Percentiles rank a stretch among this genome's conserved stretches.
phyloP scores from a whole-genome alignment of 1,140 invertebrate species.

The Macrobrachium rosenbergii region DNA sequence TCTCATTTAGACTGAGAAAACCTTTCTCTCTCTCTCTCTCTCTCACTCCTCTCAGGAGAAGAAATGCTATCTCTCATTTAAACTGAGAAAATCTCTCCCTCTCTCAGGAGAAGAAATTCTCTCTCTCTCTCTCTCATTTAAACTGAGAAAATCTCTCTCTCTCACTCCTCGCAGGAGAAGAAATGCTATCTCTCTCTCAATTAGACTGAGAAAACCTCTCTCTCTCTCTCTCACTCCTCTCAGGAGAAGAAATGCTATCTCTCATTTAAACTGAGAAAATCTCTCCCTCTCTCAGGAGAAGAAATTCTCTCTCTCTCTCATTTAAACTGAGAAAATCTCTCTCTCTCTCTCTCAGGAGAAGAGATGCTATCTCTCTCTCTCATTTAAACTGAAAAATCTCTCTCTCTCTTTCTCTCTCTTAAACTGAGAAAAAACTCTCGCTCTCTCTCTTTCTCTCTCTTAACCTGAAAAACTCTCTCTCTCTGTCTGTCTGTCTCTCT shows the following conservation, averaged over 20 bases:
- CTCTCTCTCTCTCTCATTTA: too few relatives aligned
- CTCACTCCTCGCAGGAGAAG: not conserved
- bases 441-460: not conserved
- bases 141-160: too few relatives aligned
- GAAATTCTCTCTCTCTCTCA: too few relatives aligned
- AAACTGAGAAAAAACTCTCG: not conserved
- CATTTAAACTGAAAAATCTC: not conserved
- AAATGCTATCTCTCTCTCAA: not conserved
- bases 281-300: constrained; percentile 14
- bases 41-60: not conserved
- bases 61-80: not conserved
- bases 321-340: too few relatives aligned
- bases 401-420: too few relatives aligned
- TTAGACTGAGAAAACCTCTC: not conserved
- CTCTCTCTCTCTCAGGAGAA: constrained; percentile 1
- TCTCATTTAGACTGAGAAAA: not conserved
- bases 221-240: not conserved
- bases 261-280: not conserved
- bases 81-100: not conserved
- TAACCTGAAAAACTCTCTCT: not conserved
- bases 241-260: not conserved
- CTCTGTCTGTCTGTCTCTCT: not conserved
- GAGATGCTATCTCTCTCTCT: not conserved
- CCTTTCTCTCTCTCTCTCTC: constrained; percentile 6
- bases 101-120: too few relatives aligned